A percentile compares a stretch with the other conserved stretches of the same genome.
Evolutionary conservation across 2,113 vertebrate species (phyloP).

Genomic region (Oncorhynchus nerka): DNA sequence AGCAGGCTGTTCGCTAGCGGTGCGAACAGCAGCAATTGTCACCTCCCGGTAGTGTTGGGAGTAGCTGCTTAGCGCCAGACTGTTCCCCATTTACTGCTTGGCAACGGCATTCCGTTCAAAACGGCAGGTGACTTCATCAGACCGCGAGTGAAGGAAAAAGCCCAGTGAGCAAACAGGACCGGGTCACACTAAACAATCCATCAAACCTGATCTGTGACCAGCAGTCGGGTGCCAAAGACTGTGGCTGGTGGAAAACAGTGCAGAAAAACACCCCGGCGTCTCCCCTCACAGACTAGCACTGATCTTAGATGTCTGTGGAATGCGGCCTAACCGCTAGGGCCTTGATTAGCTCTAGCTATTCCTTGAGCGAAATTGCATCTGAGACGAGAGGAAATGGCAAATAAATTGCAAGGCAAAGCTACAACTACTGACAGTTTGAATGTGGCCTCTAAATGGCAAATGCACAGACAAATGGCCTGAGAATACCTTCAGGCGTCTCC

Average conservation of each 20-base stretch:
- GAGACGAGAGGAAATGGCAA: slow-evolving; percentile 13
- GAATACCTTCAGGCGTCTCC: background rate
- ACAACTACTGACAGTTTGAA: background rate
- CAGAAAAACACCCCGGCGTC: background rate
- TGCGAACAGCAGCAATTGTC: slow-evolving; percentile 19
- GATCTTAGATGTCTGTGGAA: slow-evolving; percentile 14
- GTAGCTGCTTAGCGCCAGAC: slow-evolving; percentile 30
- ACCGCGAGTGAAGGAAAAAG: slow-evolving; percentile 14
- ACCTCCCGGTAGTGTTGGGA: slow-evolving; percentile 22
- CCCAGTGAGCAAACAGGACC: slow-evolving; percentile 9
- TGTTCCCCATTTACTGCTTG: slow-evolving; percentile 32
- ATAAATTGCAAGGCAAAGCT: background rate
- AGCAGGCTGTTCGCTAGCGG: slow-evolving; percentile 11
- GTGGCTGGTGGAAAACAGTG: background rate
- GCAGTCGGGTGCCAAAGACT: background rate
- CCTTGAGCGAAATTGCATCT: slow-evolving; percentile 5
- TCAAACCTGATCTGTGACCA: background rate
- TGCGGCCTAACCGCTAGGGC: background rate
- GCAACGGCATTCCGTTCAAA: slow-evolving; percentile 1
- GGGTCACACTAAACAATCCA: slow-evolving; percentile 16
- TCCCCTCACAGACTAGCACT: background rate
- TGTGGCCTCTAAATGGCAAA: background rate
- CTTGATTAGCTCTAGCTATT: background rate
- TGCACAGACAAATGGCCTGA: background rate
- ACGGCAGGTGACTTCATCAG: slow-evolving; percentile 16